Evolutionary conservation across 2,113 vertebrate genomes (phyloP).

Genomic region (Naja naja): DNA sequence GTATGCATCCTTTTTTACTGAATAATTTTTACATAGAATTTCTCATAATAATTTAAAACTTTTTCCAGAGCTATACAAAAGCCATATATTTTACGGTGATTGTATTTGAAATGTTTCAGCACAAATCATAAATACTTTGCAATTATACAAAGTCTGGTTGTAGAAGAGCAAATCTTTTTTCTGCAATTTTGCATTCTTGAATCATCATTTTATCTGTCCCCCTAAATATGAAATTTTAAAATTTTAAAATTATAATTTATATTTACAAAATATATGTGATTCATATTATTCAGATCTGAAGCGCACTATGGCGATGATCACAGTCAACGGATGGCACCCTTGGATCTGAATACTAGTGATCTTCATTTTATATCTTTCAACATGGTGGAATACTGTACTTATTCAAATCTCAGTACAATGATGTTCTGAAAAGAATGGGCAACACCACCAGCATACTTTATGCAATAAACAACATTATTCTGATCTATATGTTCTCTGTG

Average conservation of each 20-base stretch:
- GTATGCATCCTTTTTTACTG: background rate
- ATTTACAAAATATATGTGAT: slow-evolving; percentile 22
- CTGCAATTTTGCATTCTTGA: background rate
- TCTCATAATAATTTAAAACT: background rate
- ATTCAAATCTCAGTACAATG: slow-evolving; percentile 56
- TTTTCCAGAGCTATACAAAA: background rate
- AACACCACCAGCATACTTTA: slow-evolving; percentile 60
- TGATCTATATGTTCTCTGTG: slow-evolving; percentile 59
- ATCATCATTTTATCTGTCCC: background rate
- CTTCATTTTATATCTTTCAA: slow-evolving; percentile 36
- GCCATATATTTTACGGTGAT: slow-evolving; percentile 47
- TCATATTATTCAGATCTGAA: slow-evolving; percentile 4
- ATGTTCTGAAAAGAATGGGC: slow-evolving; percentile 64
- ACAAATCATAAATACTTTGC: slow-evolving; percentile 42
- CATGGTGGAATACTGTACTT: slow-evolving; percentile 52
- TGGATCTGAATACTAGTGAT: slow-evolving; percentile 7
- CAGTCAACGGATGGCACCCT: slow-evolving; percentile 32
- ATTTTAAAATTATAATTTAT: too few species aligned
- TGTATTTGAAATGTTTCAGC: slow-evolving; percentile 46
- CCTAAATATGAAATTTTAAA: background rate
- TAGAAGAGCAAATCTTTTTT: slow-evolving; percentile 13
- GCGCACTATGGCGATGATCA: slow-evolving; percentile 27
- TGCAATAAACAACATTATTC: slow-evolving; percentile 66
- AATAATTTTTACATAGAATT: background rate
- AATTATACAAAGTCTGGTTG: slow-evolving; percentile 50